Percentiles rank a stretch among this genome's conserved stretches.
Conservation (phyloP, 2,797 vertebrate species). For the Geotrypetes seraphini region DNA sequence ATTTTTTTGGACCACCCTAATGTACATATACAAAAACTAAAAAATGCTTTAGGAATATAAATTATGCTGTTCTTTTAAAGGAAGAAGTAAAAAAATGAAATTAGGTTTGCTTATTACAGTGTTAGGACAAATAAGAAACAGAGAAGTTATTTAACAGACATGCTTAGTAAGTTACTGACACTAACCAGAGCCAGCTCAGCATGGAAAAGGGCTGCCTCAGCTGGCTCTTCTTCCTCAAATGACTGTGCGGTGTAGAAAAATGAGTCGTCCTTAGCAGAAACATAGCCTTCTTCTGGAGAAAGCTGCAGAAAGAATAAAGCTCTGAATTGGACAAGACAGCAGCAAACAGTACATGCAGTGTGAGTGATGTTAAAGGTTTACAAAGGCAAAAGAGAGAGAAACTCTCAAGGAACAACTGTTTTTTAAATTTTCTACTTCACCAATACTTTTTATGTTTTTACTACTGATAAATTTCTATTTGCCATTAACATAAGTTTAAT, state of each 20-base stretch:
- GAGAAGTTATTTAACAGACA: conserved; percentile 15
- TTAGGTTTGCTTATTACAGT: conserved; percentile 6
- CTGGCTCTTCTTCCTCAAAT: conserved; percentile 68
- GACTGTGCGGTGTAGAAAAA: conserved; percentile 70
- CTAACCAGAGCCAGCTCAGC: conserved; percentile 91
- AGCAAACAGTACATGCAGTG: conserved; percentile 37
- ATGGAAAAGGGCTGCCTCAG: conserved; percentile 75
- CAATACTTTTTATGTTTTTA: too few relatives aligned
- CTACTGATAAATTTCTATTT: too few relatives aligned
- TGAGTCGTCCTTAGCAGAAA: conserved; percentile 73
- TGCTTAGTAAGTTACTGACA: conserved; percentile 31
- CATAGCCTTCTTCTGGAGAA: conserved; percentile 79
- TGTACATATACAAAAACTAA: too few relatives aligned
- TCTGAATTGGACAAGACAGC: conserved; percentile 25
- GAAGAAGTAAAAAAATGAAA: conserved; percentile 10
- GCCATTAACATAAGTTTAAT: too few relatives aligned
- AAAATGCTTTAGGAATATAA: too few relatives aligned
- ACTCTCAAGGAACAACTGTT: too few relatives aligned
- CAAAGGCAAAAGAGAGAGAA: conserved; percentile 4
- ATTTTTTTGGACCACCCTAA: too few relatives aligned
- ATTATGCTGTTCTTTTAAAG: not conserved
- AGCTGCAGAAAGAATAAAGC: conserved; percentile 73
- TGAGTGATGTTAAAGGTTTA: not conserved
- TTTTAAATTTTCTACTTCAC: too few relatives aligned
- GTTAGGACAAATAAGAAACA: not conserved